These are phyloP conservation scores for Drosophila equinoxialis DNA, from an alignment of 1,140 invertebrate genomes.

Conservation along the genomic window DNA sequence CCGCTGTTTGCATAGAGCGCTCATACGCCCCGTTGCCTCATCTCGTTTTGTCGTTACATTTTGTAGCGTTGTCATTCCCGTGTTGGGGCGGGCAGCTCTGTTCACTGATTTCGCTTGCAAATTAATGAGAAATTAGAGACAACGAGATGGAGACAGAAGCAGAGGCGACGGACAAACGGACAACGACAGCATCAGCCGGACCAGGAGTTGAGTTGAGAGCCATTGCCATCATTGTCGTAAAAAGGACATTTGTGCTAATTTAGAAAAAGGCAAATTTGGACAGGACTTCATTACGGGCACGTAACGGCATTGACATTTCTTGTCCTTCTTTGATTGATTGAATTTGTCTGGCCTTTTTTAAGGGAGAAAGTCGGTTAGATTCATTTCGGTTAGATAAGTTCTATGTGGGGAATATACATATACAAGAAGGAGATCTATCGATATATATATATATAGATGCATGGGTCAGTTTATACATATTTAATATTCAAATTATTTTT, in stretches of 20 bases:
- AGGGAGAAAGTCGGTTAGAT: conserved; percentile 6
- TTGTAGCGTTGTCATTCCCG: conserved; percentile 64
- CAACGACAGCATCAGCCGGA: conserved; percentile 6
- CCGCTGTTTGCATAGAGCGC: conserved; percentile 57
- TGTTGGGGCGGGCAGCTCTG: conserved; percentile 34
- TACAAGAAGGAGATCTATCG: neutral
- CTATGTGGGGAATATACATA: conserved; percentile 20
- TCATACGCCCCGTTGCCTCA: conserved; percentile 78
- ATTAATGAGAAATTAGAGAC: conserved; percentile 82
- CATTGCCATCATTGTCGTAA: conserved; percentile 64
- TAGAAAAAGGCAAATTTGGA: conserved; percentile 81
- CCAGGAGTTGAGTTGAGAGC: conserved; percentile 24
- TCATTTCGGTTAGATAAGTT: conserved; percentile 8
- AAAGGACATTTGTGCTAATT: conserved; percentile 82
- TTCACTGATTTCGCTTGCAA: conserved; percentile 82
- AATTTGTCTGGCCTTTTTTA: conserved; percentile 59
- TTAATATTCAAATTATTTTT: conserved; percentile 66
- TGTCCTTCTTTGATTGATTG: conserved; percentile 74
- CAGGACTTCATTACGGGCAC: conserved; percentile 78
- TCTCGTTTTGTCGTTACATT: conserved; percentile 67
- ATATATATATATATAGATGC: neutral
- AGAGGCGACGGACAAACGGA: conserved; percentile 8
- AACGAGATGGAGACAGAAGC: conserved; percentile 50
- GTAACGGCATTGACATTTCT: conserved; percentile 74
- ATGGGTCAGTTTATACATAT: conserved; percentile 40